Conservation (phyloP, 2,113 vertebrate species). For the Cephalopterus ornatus region DNA sequence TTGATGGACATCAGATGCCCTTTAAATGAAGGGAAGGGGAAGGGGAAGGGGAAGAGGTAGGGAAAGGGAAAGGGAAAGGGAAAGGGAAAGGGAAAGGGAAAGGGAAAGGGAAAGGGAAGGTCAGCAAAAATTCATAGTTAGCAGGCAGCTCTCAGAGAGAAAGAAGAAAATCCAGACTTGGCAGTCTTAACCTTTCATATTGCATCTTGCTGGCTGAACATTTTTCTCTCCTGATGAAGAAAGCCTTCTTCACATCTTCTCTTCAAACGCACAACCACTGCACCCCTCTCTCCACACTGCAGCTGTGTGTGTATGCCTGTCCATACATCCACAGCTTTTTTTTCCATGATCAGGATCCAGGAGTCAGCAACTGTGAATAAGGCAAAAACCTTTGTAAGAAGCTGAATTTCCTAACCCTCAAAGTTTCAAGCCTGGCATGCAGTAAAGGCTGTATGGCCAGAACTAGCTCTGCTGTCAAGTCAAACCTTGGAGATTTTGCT, state of each 20-base stretch:
- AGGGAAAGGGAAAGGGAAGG: neutral
- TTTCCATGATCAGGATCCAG: neutral
- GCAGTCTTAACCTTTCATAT: neutral
- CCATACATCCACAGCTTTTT: neutral
- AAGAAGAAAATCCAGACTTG: neutral
- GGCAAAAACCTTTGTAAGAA: neutral
- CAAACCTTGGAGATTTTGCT: neutral
- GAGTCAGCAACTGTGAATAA: neutral
- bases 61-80: neutral
- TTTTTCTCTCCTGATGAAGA: neutral
- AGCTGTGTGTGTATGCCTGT: neutral
- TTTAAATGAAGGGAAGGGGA: neutral
- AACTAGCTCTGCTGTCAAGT: neutral
- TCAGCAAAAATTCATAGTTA: neutral
- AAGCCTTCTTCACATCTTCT: neutral
- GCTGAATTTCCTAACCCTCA: neutral
- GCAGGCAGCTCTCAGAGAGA: neutral
- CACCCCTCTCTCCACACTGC: neutral
- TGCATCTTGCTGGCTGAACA: neutral
- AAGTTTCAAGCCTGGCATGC: neutral
- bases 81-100: too few species aligned
- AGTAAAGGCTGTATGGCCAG: neutral
- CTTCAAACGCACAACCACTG: accelerated
- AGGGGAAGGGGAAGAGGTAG: too few species aligned
- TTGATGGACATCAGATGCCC: neutral